Percentiles rank a stretch among this genome's conserved stretches.
Evolutionary conservation across 2,797 vertebrate species (phyloP).

Genomic region (Ctenosaura bakeri): DNA sequence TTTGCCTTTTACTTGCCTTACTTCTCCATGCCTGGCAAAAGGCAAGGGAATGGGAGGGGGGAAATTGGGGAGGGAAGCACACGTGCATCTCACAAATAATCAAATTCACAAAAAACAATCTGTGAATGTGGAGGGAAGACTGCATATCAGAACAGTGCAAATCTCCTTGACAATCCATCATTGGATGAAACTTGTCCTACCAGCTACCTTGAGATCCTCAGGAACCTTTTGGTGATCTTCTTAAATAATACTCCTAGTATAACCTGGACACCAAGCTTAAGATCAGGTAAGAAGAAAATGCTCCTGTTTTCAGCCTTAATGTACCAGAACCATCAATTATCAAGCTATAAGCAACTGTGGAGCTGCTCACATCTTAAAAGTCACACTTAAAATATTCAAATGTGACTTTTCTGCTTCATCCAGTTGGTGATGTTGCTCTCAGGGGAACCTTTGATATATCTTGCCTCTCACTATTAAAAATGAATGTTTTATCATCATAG

Average conservation of each 20-base stretch:
- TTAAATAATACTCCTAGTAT: constrained; percentile 13
- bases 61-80: too few relatives aligned
- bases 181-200: not conserved
- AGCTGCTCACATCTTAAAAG: constrained; percentile 47
- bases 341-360: constrained; percentile 24
- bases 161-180: not conserved
- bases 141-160: too few relatives aligned
- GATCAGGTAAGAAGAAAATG: constrained; percentile 13
- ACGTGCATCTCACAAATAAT: too few relatives aligned
- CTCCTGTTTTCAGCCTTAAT: not conserved
- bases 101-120: too few relatives aligned
- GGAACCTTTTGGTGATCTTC: constrained; percentile 1
- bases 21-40: too few relatives aligned
- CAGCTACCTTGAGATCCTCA: not conserved
- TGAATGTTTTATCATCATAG: constrained; percentile 42
- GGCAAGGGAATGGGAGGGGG: too few relatives aligned
- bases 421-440: constrained; percentile 26
- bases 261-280: constrained; percentile 32
- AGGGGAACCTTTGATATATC: constrained; percentile 28
- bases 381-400: constrained; percentile 56
- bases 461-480: constrained; percentile 67
- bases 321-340: constrained; percentile 37
- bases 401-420: constrained; percentile 55
- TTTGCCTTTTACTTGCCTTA: too few relatives aligned
- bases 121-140: too few relatives aligned